Evolutionary conservation across 2,888 invertebrate species (phyloP).

Genomic region (Luperina nickerlii): DNA sequence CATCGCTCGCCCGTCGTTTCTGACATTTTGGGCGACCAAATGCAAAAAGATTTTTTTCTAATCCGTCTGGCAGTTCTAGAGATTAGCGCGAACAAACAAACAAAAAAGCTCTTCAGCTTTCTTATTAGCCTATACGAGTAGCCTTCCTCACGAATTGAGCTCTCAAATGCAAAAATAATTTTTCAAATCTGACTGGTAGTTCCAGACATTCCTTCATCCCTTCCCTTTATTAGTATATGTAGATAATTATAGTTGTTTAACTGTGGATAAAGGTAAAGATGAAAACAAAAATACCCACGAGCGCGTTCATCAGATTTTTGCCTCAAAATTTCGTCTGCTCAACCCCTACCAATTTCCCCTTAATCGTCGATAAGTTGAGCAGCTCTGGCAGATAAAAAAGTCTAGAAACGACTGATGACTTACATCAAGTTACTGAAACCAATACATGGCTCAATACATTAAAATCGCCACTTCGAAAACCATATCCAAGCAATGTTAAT

Average conservation of each 20-base stretch:
- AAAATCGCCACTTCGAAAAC: constrained; percentile 19
- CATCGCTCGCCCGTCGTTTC: background rate
- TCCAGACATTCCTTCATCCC: background rate
- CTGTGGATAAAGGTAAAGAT: background rate
- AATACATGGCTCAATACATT: constrained; percentile 3
- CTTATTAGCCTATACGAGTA: too few species aligned
- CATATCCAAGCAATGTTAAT: constrained; percentile 28
- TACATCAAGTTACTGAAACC: background rate
- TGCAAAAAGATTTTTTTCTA: background rate
- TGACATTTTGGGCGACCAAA: too few species aligned
- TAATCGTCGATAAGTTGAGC: background rate
- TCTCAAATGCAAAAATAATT: background rate
- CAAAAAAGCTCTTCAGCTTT: too few species aligned
- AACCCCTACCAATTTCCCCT: background rate
- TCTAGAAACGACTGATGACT: background rate
- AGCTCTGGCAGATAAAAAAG: background rate
- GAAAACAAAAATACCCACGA: background rate
- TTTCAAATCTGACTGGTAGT: background rate
- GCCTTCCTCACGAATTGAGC: too few species aligned
- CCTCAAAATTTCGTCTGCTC: background rate
- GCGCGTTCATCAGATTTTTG: background rate
- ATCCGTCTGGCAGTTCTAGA: background rate
- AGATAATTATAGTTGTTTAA: background rate
- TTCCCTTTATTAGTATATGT: too few species aligned
- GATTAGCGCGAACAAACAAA: background rate